Conservation (phyloP, 1,140 invertebrate genomes). For the Panulirus ornatus region DNA sequence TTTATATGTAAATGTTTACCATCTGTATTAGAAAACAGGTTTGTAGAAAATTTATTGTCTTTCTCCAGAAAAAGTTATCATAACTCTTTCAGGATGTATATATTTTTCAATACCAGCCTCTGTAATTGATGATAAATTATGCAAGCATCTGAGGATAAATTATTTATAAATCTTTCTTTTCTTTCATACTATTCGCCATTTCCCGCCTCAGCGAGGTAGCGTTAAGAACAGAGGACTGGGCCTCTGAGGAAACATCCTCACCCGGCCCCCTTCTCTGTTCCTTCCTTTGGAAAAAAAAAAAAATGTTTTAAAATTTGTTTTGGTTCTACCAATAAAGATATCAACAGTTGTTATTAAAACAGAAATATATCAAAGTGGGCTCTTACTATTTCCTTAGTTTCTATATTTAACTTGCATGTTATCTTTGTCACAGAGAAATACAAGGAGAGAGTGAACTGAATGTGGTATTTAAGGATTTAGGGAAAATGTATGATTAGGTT, state of each 20-base stretch:
- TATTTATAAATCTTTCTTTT: neutral
- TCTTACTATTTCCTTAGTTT: no score
- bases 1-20: neutral
- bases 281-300: no score
- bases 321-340: neutral
- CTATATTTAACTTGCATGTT: no score
- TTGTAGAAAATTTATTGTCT: neutral
- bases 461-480: no score
- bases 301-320: neutral
- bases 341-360: neutral
- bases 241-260: no score
- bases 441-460: no score
- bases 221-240: no score
- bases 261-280: no score
- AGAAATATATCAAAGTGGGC: conserved; percentile 14
- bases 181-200: no score
- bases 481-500: no score
- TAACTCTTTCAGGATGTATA: neutral
- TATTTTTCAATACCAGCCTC: neutral
- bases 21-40: neutral
- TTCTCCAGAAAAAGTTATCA: neutral
- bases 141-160: neutral
- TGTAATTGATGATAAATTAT: neutral
- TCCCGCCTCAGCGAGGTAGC: no score
- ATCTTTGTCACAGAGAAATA: no score